Percentiles rank a stretch among this genome's conserved stretches.
phyloP scores from a whole-genome alignment of 1,140 invertebrate species.

The Cotesia vestalis region DNA sequence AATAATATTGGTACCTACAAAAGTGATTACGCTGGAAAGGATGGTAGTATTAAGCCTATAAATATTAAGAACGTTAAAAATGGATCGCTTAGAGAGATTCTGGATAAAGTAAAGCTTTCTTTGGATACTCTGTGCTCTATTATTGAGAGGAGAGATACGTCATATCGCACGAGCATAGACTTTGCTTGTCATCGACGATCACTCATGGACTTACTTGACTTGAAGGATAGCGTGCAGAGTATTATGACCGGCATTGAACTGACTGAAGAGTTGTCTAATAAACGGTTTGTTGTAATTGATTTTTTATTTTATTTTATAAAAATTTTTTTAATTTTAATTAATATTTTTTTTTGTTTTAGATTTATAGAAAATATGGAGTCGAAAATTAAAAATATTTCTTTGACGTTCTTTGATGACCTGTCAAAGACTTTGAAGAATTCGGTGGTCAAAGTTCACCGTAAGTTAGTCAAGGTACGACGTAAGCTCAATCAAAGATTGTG shows the following conservation, averaged over 20 bases:
- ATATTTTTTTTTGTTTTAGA: slow-evolving; percentile 20
- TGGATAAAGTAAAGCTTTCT: slow-evolving; percentile 16
- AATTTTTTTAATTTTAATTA: background rate
- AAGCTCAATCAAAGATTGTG: slow-evolving; percentile 25
- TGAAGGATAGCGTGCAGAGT: slow-evolving; percentile 9
- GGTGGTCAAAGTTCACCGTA: slow-evolving; percentile 14
- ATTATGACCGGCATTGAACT: slow-evolving; percentile 2
- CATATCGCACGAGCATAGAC: background rate
- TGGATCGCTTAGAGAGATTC: slow-evolving; percentile 8
- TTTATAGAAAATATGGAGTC: slow-evolving; percentile 21
- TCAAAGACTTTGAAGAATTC: slow-evolving; percentile 3
- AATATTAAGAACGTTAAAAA: slow-evolving; percentile 13
- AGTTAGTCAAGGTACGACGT: slow-evolving; percentile 9
- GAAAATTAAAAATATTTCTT: slow-evolving; percentile 14
- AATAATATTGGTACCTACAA: background rate
- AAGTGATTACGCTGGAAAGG: background rate
- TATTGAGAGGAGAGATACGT: background rate
- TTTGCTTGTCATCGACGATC: background rate
- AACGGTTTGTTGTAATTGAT: slow-evolving; percentile 2
- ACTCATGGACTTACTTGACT: slow-evolving; percentile 17
- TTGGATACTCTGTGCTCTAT: slow-evolving; percentile 27
- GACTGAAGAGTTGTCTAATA: background rate
- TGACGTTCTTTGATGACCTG: slow-evolving; percentile 21
- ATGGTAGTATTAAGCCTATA: background rate
- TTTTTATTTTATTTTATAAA: background rate